phyloP scores from a whole-genome alignment of 2,888 invertebrate genomes.

The Cataglyphis albicans region DNA sequence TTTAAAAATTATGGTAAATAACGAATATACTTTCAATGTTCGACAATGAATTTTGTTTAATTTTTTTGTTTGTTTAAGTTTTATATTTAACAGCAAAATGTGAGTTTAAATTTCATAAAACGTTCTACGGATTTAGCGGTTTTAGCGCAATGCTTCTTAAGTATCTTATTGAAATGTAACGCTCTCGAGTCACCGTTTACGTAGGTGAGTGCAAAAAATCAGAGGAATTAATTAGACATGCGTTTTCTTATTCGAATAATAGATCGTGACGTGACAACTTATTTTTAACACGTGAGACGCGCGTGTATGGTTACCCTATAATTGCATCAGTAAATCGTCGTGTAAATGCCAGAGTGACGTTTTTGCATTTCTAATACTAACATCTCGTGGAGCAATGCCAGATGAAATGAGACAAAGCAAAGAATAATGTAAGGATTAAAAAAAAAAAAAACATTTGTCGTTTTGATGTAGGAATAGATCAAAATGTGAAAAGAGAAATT shows the following conservation, averaged over 20 bases:
- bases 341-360: slow-evolving; percentile 19
- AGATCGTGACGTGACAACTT: slow-evolving; percentile 9
- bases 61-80: neutral
- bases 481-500: slow-evolving; percentile 16
- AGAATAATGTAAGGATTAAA: slow-evolving; percentile 20
- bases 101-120: neutral
- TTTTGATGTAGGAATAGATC: slow-evolving; percentile 24
- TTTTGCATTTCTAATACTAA: neutral
- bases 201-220: slow-evolving; percentile 11
- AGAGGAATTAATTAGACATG: neutral
- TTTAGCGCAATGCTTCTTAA: neutral
- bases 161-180: neutral
- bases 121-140: neutral
- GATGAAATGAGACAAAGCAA: slow-evolving; percentile 36
- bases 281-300: slow-evolving; percentile 25
- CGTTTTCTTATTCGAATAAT: neutral
- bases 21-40: neutral
- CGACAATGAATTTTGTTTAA: neutral
- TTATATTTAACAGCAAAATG: neutral
- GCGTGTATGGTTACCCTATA: neutral
- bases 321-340: slow-evolving; percentile 29
- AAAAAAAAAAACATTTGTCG: neutral
- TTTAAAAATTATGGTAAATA: slow-evolving; percentile 6
- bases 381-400: slow-evolving; percentile 25
- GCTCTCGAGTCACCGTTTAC: neutral